Conservation (phyloP, 2,113 vertebrate genomes). For the Empidonax traillii region DNA sequence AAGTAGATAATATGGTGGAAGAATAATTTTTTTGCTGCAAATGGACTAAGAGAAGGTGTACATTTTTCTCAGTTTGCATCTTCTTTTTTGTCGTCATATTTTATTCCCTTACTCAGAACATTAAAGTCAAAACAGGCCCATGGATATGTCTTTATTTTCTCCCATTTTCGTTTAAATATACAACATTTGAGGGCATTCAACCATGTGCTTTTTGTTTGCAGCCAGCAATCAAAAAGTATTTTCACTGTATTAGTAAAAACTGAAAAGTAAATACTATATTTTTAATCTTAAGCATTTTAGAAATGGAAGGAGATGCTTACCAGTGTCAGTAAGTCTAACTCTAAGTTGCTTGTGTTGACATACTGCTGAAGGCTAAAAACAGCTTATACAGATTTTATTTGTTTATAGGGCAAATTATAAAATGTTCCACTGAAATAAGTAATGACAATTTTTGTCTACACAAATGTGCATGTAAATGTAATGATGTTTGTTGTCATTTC, state of each 20-base stretch:
- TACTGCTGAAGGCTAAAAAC: conserved; percentile 74
- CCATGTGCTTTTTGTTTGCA: conserved; percentile 22
- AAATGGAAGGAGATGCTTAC: conserved; percentile 55
- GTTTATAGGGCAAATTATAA: conserved; percentile 74
- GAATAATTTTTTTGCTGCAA: background rate
- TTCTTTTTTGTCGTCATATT: background rate
- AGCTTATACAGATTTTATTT: conserved; percentile 77
- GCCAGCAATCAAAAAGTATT: conserved; percentile 36
- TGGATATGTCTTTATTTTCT: background rate
- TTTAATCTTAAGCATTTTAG: conserved; percentile 72
- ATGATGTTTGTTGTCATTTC: conserved; percentile 80
- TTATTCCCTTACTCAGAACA: background rate
- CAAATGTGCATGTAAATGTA: conserved; percentile 76
- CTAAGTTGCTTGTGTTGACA: conserved; percentile 68
- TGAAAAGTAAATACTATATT: conserved; percentile 44
- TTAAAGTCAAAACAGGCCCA: background rate
- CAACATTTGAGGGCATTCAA: background rate
- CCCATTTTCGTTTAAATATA: conserved; percentile 1
- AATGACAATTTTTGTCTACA: conserved; percentile 80
- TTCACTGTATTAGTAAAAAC: conserved; percentile 26
- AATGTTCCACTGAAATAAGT: conserved; percentile 80
- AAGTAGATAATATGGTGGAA: background rate
- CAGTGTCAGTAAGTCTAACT: conserved; percentile 54
- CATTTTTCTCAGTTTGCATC: background rate
- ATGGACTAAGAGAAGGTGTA: background rate